phyloP scores from a whole-genome alignment of 2,113 vertebrate species.

The Balaeniceps rex region DNA sequence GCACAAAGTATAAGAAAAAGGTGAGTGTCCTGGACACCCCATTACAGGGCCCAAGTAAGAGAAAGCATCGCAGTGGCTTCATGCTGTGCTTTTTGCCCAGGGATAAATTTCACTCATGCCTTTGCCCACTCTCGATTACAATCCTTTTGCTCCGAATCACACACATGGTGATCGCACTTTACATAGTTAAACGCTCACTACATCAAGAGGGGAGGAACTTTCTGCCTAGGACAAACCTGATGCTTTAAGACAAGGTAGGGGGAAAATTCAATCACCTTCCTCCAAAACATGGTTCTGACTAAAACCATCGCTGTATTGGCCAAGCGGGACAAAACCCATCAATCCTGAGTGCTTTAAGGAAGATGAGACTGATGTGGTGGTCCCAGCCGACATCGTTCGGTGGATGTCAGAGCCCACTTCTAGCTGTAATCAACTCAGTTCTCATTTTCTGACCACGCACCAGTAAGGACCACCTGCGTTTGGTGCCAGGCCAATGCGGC shows the following conservation, averaged over 20 bases:
- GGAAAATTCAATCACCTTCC: not conserved
- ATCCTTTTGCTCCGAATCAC: not conserved
- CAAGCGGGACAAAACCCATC: not conserved
- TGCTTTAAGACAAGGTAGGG: not conserved
- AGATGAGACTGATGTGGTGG: not conserved
- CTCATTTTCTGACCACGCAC: not conserved
- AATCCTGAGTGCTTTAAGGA: rapidly evolving
- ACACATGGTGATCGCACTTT: not conserved
- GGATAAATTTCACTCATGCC: not conserved
- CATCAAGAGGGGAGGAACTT: not conserved
- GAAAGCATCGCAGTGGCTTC: not conserved
- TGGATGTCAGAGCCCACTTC: not conserved
- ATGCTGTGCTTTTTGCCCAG: not conserved
- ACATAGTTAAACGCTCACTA: not conserved
- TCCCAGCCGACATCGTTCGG: rapidly evolving
- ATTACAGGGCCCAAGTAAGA: not conserved
- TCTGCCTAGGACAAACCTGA: not conserved
- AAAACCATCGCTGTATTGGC: not conserved
- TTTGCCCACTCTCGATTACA: not conserved
- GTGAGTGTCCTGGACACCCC: not conserved
- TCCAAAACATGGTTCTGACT: not conserved
- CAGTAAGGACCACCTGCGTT: rapidly evolving
- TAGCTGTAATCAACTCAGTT: not conserved
- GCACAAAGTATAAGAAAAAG: not conserved
- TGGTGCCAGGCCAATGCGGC: rapidly evolving